Percentiles rank a stretch among this genome's conserved stretches.
These are phyloP conservation scores for Triops longicaudatus DNA, from an alignment of 1,140 invertebrate genomes.

Conservation along the genomic window DNA sequence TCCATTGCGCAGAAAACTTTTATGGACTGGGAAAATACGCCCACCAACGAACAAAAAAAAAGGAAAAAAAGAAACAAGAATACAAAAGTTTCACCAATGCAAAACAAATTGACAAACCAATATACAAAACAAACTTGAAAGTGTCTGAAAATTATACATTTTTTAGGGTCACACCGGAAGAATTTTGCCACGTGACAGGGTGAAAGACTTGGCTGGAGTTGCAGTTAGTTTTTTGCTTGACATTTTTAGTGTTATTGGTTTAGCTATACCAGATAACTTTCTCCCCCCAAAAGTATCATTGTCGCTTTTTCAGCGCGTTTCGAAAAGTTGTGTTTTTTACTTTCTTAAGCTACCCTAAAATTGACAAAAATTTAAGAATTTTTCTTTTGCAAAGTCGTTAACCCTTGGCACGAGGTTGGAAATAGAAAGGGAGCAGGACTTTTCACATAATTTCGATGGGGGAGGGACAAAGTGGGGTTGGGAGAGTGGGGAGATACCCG, in stretches of 20 bases:
- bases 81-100: too few species aligned
- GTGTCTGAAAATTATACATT: not conserved
- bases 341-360: too few species aligned
- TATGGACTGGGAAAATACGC: too few species aligned
- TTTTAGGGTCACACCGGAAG: constrained; percentile 10
- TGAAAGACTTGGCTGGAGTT: not conserved
- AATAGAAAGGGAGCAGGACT: constrained; percentile 1
- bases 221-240: not conserved
- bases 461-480: too few species aligned
- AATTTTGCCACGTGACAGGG: constrained; percentile 11
- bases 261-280: too few species aligned
- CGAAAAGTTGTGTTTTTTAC: not conserved
- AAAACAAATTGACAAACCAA: not conserved
- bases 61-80: too few species aligned
- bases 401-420: constrained; percentile 13
- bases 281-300: too few species aligned
- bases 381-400: constrained; percentile 8
- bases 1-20: too few species aligned
- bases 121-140: not conserved
- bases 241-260: too few species aligned
- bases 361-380: not conserved
- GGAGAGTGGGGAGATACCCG: not conserved
- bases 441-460: not conserved
- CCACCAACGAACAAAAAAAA: too few species aligned
- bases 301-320: too few species aligned